A percentile compares a stretch with the other conserved stretches of the same genome.
These are phyloP conservation scores for Orthonevra nobilis DNA, from an alignment of 2,888 invertebrate genomes.

Conservation along the genomic window DNA sequence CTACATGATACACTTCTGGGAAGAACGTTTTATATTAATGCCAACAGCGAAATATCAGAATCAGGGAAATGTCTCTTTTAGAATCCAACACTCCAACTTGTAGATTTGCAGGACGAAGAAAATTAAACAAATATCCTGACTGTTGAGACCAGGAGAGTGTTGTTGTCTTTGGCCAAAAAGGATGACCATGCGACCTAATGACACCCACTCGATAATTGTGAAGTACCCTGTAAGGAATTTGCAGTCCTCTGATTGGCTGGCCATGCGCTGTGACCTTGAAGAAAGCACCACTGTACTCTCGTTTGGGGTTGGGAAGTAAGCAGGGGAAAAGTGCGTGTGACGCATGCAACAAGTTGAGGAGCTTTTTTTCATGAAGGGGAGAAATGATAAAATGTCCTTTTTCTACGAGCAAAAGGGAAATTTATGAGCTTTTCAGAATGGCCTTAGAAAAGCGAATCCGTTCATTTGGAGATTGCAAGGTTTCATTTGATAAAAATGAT, in stretches of 20 bases:
- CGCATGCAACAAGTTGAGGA: slow-evolving; percentile 46
- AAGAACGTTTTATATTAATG: slow-evolving; percentile 10
- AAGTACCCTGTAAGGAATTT: slow-evolving; percentile 11
- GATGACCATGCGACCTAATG: not conserved
- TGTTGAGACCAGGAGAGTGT: too few relatives aligned
- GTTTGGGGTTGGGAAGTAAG: slow-evolving; percentile 2
- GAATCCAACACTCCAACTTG: too few relatives aligned
- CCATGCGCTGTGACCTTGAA: slow-evolving; percentile 40
- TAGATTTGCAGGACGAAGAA: too few relatives aligned
- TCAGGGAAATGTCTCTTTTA: slow-evolving; percentile 4
- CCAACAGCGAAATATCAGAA: not conserved
- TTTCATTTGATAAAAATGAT: too few relatives aligned
- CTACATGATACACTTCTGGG: not conserved
- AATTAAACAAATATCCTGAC: too few relatives aligned
- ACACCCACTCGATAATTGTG: slow-evolving; percentile 14
- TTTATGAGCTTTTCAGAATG: not conserved
- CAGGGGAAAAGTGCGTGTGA: slow-evolving; percentile 8
- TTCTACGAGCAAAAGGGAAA: not conserved
- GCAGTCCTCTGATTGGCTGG: slow-evolving; percentile 51
- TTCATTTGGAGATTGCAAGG: too few relatives aligned
- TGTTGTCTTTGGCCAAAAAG: too few relatives aligned
- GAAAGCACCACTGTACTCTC: not conserved
- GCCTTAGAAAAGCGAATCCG: too few relatives aligned
- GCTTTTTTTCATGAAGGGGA: slow-evolving; percentile 30
- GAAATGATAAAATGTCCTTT: slow-evolving; percentile 16